Evolutionary conservation across 2,888 invertebrate genomes (phyloP), one percentile per base, ranked within the genome.

Genomic region (Andrena hattorfiana): DNA sequence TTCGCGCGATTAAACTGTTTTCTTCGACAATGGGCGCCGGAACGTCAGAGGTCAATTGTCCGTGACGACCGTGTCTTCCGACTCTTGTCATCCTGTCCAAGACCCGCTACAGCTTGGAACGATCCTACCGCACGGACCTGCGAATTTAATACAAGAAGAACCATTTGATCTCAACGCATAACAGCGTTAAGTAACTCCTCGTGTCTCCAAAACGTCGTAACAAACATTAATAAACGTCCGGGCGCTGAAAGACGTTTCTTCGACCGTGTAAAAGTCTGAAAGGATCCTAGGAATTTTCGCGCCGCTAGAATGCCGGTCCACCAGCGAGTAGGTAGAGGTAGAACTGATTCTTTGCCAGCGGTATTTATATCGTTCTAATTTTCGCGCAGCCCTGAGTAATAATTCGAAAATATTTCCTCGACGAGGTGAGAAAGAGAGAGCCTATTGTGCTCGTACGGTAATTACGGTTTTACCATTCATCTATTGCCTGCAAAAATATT

Each of bases 351-450:
- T 60, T 49, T 74, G 87, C 88, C 87, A 87, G 70, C 64, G 76
- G 42, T 87, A 87, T 87, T 87, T 84, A 87, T 86, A 82, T 64
- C 72, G 87, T 78, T 81, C 88, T 77, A 86, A 84, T 86, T 87
- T 78, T 75, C 87, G 67, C 77, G 30, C 23, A 2, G 7, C 32
- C 32, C 23, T n/a, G 32, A 23, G 7, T n/a, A 48, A 59, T 66
- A 59, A 67, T 51, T 69, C 54, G n/a, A 30, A 73, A 56, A 63
- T 64, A 51, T 51, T 66, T 63, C 59, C 59, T 42, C 63, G 8
- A 23, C 2, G n/a, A 26, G 6, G 20, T 35, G 51, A 6, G n/a
- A 20, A 26, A 42, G n/a, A 54, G 16, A 48, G 48, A 2, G 28
- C 2, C 2, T 42, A 5, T 42, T 42, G 4, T 4, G 42, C 42